Conservation (phyloP, 2,113 vertebrate genomes). For the Alaudala cheleensis region DNA sequence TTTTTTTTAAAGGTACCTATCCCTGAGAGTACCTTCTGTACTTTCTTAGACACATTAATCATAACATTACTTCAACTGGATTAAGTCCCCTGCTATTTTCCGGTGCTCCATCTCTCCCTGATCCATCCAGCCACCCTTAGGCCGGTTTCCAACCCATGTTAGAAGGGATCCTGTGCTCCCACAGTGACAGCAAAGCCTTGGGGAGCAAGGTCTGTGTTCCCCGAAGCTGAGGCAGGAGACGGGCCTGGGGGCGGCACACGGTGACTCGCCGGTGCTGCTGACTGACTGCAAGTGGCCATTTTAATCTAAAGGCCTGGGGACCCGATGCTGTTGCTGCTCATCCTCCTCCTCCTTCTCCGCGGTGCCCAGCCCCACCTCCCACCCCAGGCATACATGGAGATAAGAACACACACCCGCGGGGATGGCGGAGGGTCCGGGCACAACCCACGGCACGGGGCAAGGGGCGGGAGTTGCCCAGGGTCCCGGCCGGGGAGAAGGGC, state of each 20-base stretch:
- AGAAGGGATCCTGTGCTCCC: background rate
- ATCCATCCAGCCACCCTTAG: background rate
- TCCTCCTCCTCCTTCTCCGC: background rate
- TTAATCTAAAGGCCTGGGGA: constrained; percentile 47
- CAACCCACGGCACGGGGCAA: background rate
- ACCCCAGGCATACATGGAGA: background rate
- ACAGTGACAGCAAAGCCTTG: background rate
- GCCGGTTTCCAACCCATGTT: background rate
- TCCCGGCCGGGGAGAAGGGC: background rate
- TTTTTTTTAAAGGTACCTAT: background rate
- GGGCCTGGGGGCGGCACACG: background rate
- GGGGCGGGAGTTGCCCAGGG: background rate
- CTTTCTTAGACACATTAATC: background rate
- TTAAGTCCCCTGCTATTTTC: background rate
- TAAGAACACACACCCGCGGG: background rate
- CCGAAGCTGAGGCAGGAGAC: background rate
- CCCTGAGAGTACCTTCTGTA: background rate
- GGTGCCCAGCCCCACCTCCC: constrained; percentile 6
- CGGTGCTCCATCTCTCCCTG: background rate
- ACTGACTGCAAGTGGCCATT: constrained; percentile 66
- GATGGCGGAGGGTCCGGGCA: background rate
- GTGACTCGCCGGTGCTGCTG: background rate
- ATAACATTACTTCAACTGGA: background rate
- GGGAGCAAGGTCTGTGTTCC: background rate
- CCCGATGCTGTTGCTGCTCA: background rate